Conservation (phyloP, 2,113 vertebrate genomes). For the Centropristis striata region DNA sequence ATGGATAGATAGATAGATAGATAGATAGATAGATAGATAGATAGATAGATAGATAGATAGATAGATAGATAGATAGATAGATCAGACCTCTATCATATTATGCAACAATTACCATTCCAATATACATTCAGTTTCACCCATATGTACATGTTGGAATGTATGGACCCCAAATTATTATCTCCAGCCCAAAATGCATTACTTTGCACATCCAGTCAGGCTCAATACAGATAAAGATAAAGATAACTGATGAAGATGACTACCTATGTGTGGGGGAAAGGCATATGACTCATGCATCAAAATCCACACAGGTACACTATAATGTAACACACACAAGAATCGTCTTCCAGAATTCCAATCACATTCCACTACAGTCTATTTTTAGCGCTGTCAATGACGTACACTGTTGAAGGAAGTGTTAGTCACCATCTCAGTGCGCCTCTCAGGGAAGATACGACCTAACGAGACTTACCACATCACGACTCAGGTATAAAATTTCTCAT, state of each 20-base stretch:
- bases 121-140: neutral
- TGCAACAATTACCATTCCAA: neutral
- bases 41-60: constrained; percentile 36
- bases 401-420: constrained; percentile 46
- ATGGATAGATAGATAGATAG: constrained; percentile 33
- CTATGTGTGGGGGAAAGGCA: neutral
- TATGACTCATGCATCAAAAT: neutral
- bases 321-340: neutral
- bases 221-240: too few relatives aligned
- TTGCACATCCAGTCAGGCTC: neutral
- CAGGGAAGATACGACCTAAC: constrained; percentile 13
- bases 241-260: too few relatives aligned
- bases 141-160: neutral
- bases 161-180: neutral
- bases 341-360: constrained; percentile 55
- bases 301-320: constrained; percentile 17
- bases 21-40: constrained; percentile 8
- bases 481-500: neutral
- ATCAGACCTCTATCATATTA: neutral
- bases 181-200: neutral
- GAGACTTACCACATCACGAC: constrained; percentile 13
- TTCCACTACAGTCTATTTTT: constrained; percentile 63
- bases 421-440: constrained; percentile 41
- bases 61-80: constrained; percentile 36
- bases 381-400: constrained; percentile 46